Conservation (phyloP, 2,888 invertebrate genomes). For the Oligia fasciuncula region DNA sequence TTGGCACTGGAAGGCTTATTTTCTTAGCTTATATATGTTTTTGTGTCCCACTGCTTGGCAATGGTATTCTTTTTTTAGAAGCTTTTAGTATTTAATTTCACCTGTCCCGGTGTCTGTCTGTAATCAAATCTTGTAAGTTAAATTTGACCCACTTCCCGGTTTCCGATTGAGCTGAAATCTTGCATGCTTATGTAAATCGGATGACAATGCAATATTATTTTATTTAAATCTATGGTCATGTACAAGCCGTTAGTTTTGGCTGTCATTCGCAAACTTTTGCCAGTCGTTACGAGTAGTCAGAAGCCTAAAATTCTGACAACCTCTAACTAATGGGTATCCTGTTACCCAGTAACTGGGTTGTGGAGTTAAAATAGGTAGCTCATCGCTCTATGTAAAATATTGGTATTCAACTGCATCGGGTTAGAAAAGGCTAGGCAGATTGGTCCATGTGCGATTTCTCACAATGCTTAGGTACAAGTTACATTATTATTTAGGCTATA, state of each 20-base stretch:
- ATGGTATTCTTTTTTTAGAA: not conserved
- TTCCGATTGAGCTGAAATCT: not conserved
- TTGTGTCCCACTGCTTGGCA: not conserved
- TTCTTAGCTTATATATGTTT: not conserved
- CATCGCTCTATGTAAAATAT: not conserved
- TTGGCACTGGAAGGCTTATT: conserved; percentile 6
- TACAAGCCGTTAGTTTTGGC: not conserved
- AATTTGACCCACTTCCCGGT: not conserved
- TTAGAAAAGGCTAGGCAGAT: not conserved
- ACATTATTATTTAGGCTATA: not conserved
- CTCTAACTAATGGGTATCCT: not conserved
- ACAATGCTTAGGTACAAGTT: not conserved
- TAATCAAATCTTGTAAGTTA: not conserved
- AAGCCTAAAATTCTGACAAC: not conserved
- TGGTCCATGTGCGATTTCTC: not conserved
- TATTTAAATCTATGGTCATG: not conserved
- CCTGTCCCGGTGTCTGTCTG: not conserved
- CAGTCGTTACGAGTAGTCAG: no score
- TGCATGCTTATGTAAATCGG: not conserved
- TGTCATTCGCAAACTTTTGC: not conserved
- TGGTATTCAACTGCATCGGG: no score
- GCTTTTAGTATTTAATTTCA: not conserved
- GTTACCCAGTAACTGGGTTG: not conserved
- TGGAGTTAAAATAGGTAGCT: not conserved
- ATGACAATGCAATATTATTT: not conserved